Conservation (phyloP, 2,888 invertebrate species). For the Orchesellides sinensis region DNA sequence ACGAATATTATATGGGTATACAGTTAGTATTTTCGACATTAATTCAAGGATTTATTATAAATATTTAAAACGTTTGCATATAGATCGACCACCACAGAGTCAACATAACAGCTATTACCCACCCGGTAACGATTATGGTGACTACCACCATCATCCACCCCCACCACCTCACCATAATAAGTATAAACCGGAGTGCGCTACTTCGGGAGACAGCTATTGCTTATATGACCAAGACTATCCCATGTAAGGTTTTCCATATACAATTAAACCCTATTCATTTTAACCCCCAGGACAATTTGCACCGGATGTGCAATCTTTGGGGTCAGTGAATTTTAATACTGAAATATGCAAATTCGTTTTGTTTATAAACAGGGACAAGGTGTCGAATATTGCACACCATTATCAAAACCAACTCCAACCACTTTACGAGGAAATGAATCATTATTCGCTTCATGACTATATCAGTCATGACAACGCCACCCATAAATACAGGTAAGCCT, state of each 20-base stretch:
- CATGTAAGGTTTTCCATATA: conserved; percentile 69
- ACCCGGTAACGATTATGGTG: conserved; percentile 65
- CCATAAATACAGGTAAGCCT: conserved; percentile 75
- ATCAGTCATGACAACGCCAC: conserved; percentile 75
- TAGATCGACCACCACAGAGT: conserved; percentile 58
- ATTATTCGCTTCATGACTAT: conserved; percentile 75
- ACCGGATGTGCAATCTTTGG: neutral
- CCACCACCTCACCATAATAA: conserved; percentile 53
- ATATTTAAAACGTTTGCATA: neutral
- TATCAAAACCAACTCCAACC: conserved; percentile 75
- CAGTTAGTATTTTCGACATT: too few relatives aligned
- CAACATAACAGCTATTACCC: conserved; percentile 65
- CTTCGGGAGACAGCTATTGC: conserved; percentile 72
- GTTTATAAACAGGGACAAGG: conserved; percentile 74
- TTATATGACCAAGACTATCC: conserved; percentile 75
- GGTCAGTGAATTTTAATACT: too few relatives aligned
- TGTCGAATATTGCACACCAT: conserved; percentile 75
- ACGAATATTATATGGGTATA: too few relatives aligned
- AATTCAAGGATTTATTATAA: too few relatives aligned
- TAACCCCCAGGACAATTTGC: neutral
- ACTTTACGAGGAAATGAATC: conserved; percentile 76
- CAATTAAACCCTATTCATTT: neutral
- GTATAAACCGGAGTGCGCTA: conserved; percentile 73
- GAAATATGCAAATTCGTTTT: too few relatives aligned
- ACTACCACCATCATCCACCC: conserved; percentile 67